phyloP scores from a whole-genome alignment of 2,113 vertebrate genomes.

The Notarius quadriscutis region DNA sequence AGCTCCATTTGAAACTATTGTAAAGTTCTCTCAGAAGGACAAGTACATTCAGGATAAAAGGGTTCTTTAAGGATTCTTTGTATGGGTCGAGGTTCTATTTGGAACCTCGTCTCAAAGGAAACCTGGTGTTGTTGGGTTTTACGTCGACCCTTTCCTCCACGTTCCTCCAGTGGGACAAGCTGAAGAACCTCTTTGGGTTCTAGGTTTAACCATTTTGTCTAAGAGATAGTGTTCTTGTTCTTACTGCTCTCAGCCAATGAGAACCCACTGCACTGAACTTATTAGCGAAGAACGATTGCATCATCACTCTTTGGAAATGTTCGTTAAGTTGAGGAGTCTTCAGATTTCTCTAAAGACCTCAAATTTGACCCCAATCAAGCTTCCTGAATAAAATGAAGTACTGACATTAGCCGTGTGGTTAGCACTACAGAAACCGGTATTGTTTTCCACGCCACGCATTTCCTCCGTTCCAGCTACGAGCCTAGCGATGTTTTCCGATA shows the following conservation, averaged over 20 bases:
- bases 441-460: not conserved
- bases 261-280: not conserved
- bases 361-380: not conserved
- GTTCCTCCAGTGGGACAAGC: not conserved
- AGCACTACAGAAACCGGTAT: not conserved
- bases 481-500: conserved; percentile 38
- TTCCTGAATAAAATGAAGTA: not conserved
- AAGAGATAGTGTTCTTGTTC: too few relatives aligned
- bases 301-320: not conserved
- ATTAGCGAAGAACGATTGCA: not conserved
- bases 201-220: not conserved
- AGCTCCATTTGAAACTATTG: not conserved
- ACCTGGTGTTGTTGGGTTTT: not conserved
- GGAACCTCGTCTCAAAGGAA: not conserved
- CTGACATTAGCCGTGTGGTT: not conserved
- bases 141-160: not conserved
- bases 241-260: not conserved
- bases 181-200: not conserved
- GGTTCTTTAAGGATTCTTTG: not conserved
- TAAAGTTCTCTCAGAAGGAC: not conserved
- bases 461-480: conserved; percentile 36
- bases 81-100: not conserved
- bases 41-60: not conserved
- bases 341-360: not conserved
- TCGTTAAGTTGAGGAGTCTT: not conserved